These are phyloP conservation scores for Acanthochromis polyacanthus DNA, from an alignment of 2,113 vertebrate species.

Conservation along the genomic window DNA sequence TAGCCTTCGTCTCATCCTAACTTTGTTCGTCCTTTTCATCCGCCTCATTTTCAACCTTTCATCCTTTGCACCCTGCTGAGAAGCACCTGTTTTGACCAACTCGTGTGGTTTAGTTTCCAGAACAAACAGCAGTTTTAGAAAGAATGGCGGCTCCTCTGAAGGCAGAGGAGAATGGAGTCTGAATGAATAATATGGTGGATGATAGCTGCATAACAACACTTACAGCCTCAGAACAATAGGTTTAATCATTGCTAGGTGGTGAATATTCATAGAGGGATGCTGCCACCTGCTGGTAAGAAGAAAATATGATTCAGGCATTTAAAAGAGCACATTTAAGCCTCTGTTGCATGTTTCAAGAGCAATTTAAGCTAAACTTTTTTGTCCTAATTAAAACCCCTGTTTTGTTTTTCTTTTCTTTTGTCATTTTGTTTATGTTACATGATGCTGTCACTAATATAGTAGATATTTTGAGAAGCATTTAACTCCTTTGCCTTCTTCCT, in stretches of 20 bases:
- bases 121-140: constrained; percentile 71
- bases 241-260: constrained; percentile 24
- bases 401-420: too few species aligned
- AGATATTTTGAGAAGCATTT: background rate
- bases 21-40: constrained; percentile 71
- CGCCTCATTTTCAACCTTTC: constrained; percentile 65
- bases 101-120: constrained; percentile 65
- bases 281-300: constrained; percentile 79
- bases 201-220: constrained; percentile 77
- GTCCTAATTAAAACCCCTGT: background rate
- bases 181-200: constrained; percentile 77
- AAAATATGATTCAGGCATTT: background rate
- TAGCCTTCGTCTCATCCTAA: constrained; percentile 68
- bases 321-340: background rate
- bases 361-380: background rate
- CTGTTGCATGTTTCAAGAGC: background rate
- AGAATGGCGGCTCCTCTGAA: constrained; percentile 68
- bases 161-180: constrained; percentile 65
- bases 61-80: constrained; percentile 69
- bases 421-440: background rate
- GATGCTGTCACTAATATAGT: background rate
- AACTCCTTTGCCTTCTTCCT: constrained; percentile 12
- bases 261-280: constrained; percentile 59
- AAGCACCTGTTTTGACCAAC: constrained; percentile 76
- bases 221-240: constrained; percentile 62